A percentile compares a stretch with the other conserved stretches of the same genome.
These are phyloP conservation scores for Oeneis ivallda DNA, from an alignment of 2,888 invertebrate genomes.

Conservation along the genomic window DNA sequence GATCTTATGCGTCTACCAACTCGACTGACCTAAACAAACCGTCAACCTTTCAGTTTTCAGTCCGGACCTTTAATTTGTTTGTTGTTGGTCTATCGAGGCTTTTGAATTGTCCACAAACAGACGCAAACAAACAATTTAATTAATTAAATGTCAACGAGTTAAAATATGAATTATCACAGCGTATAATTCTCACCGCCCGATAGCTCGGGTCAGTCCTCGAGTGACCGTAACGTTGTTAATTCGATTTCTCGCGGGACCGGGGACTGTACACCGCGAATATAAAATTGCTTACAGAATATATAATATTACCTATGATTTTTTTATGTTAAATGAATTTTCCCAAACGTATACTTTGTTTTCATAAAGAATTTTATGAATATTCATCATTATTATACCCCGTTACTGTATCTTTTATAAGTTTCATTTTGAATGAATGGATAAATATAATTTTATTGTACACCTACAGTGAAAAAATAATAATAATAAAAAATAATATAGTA, in stretches of 20 bases:
- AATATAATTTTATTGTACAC: no score
- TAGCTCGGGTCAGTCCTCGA: slow-evolving; percentile 32
- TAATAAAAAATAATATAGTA: no score
- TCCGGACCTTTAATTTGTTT: no score
- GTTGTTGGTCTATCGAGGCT: background rate
- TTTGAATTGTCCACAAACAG: background rate
- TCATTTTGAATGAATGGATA: no score
- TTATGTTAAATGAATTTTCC: background rate
- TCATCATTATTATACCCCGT: background rate
- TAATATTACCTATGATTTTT: background rate
- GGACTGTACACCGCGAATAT: background rate
- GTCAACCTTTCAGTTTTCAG: no score
- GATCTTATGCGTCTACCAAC: no score
- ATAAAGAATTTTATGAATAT: background rate
- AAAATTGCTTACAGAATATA: background rate
- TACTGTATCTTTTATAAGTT: background rate
- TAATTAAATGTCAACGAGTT: background rate
- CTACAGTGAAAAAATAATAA: no score
- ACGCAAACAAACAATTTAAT: background rate
- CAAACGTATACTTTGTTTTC: background rate
- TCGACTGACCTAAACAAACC: no score
- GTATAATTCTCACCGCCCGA: slow-evolving; percentile 16
- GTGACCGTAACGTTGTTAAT: slow-evolving; percentile 34
- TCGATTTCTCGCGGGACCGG: slow-evolving; percentile 35
- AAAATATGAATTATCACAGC: slow-evolving; percentile 2